Evolutionary conservation across 2,888 invertebrate species (phyloP).

Genomic region (Altica lythri): DNA sequence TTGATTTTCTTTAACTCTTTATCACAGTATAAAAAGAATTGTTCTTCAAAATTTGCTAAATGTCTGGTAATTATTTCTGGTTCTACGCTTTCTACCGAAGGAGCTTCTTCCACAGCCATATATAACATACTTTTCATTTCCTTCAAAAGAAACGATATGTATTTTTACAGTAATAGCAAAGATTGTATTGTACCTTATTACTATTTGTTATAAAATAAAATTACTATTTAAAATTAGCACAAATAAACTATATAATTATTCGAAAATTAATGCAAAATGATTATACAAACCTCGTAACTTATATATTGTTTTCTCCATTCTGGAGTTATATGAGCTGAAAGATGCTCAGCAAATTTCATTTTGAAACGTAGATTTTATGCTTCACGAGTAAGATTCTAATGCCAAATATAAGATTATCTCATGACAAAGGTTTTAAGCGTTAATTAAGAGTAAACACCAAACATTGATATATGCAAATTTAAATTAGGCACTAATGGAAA

Average conservation of each 20-base stretch:
- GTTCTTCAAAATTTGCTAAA: conserved; percentile 81
- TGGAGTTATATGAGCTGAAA: conserved; percentile 86
- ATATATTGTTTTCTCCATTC: conserved; percentile 91
- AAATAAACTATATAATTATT: too few species aligned
- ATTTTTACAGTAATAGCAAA: background rate
- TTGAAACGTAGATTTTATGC: background rate
- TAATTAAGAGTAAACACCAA: conserved; percentile 9
- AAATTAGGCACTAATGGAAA: background rate
- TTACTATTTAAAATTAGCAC: background rate
- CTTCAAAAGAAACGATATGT: conserved; percentile 55
- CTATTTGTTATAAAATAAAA: background rate
- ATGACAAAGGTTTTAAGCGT: conserved; percentile 12
- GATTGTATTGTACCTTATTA: conserved; percentile 1
- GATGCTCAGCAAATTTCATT: conserved; percentile 92
- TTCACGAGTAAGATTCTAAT: background rate
- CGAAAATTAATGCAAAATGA: too few species aligned
- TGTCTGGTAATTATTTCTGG: conserved; percentile 71
- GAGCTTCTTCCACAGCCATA: conserved; percentile 76
- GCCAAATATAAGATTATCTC: background rate
- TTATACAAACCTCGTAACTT: conserved; percentile 67
- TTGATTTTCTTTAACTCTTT: conserved; percentile 87
- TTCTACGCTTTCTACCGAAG: conserved; percentile 75
- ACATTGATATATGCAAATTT: conserved; percentile 3
- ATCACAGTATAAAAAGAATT: conserved; percentile 83
- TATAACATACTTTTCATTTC: conserved; percentile 86